Base-by-base conservation (phyloP, 2,888 invertebrate genomes). In the Drosophila neoperkinsi region DNA sequence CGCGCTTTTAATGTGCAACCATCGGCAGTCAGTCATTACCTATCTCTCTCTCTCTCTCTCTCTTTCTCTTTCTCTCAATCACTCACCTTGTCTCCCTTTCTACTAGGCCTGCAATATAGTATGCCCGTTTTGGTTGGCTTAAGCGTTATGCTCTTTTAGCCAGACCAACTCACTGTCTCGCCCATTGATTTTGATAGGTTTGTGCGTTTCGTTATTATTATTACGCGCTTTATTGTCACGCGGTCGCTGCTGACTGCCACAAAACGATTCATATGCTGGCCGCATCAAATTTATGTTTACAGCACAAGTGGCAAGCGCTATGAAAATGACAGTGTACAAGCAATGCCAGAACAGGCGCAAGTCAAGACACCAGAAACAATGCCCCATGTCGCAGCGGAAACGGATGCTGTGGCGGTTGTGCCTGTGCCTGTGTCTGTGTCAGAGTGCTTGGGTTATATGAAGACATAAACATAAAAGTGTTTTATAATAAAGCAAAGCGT, bases 401-500 rank as follows among this genome's bases (percentile, higher is more conserved):
- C 84, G 82, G 72, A 84, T 69, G 68, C 77, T 79, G 80, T 28
- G 50, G 52, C 21, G 16, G 46, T 16, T 46, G 28, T 30, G 34
- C 63, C 58, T 50, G 31, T 7, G 31, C 21, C 18, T 4, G 33
- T 33, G 33, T 7, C 51, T 57, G 58, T 65, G 61, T 83, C 84
- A 75, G 79, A 88, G 90, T 88, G 90, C 79, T 85, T 90, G 74
- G 77, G 78, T 90, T 81, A 90, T 90, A 88, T 88, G 83, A 88
- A 88, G 88, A 88, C 88, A 88, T 84, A 84, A 84, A 87, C 81
- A 87, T 91, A 88, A 88, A 88, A 88, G 88, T 90, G 91, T 84
- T 90, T 86, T 90, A 90, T 88, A 90, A 90, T 90, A 89, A 90
- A 89, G 90, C 86, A 87, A 89, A 88, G 86, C 84, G 90, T 90